Base-by-base conservation (phyloP, 2,113 vertebrate species). In the Tympanuchus pallidicinctus region DNA sequence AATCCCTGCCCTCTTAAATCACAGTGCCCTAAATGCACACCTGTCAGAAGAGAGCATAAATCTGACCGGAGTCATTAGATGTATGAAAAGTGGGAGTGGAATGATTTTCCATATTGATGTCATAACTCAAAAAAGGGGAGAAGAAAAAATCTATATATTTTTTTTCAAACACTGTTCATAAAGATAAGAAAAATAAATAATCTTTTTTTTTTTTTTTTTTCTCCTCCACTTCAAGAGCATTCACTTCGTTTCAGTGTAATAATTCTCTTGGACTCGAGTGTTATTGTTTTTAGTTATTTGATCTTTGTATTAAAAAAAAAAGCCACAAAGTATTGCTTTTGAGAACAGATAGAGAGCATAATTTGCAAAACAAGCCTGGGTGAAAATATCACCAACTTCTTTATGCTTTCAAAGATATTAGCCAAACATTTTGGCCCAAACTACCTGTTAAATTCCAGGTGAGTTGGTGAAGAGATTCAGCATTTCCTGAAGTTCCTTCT, bases 11-110 rank as follows among this genome's bases (percentile, higher is more conserved):
- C 10, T 73, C 40, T n/a, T 47, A 32, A 57, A 34, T 22, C 32
- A 18, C 9, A 4, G 5, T 24, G 27, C 22, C 71, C 14, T 45
- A 27, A 45, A 24, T 2, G 2, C 0, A 0, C 13, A 10, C 13
- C 50, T 40, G 54, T 34, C n/a, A 43, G 36, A 50, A 56, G 12
- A n/a, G 20, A 17, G 4, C 4, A 11, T 22, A 24, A 69, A 34
- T 47, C 19, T 20, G 32, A 13, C 17, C 63, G 27, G 42, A 66
- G 56, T 40, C 17, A 25, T 38, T 24, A 64, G 28, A 60, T 7
- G 20, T 20, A 45, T 17, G 70, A 36, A 75, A 40, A 19, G 21
- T 40, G 21, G 8, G 4, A 5, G 7, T 43, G 34, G 13, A 60
- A 21, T 50, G 21, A 5, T 30, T 71, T 60, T 43, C 11, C 76